phyloP scores from a whole-genome alignment of 2,797 vertebrate species.

The Melanotaenia pygmaea region DNA sequence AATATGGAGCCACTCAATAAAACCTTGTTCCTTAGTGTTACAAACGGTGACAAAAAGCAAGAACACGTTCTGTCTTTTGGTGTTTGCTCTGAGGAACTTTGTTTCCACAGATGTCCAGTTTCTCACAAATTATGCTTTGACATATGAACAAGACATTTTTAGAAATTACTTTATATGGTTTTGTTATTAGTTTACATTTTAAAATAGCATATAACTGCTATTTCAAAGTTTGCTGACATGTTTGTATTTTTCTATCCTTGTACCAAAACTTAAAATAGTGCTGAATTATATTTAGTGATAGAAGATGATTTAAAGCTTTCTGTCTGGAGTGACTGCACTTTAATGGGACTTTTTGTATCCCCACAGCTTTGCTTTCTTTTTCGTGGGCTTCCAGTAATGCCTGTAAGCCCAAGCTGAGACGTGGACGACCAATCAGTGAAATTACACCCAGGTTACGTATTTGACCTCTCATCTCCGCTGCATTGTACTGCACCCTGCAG shows the following conservation, averaged over 20 bases:
- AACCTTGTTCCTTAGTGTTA: neutral
- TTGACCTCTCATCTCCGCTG: slow-evolving; percentile 32
- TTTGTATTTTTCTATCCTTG: slow-evolving; percentile 30
- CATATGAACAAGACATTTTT: slow-evolving; percentile 18
- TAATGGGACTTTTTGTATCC: slow-evolving; percentile 11
- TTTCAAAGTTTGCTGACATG: slow-evolving; percentile 30
- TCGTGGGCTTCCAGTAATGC: slow-evolving; percentile 21
- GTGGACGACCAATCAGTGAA: slow-evolving; percentile 55
- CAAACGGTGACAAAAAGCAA: neutral
- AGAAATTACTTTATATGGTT: slow-evolving; percentile 50
- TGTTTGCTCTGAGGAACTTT: neutral
- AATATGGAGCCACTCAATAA: neutral
- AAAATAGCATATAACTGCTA: slow-evolving; percentile 34
- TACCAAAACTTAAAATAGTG: slow-evolving; percentile 46
- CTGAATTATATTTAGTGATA: slow-evolving; percentile 39
- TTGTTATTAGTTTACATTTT: slow-evolving; percentile 41
- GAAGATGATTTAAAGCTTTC: slow-evolving; percentile 57
- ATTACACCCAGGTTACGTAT: slow-evolving; percentile 54
- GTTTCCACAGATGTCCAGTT: neutral
- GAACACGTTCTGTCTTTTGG: neutral
- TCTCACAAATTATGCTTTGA: slow-evolving; percentile 7
- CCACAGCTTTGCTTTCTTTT: slow-evolving; percentile 30
- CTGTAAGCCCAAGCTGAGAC: slow-evolving; percentile 19
- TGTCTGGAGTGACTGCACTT: slow-evolving; percentile 28
- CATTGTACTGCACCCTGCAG: slow-evolving; percentile 63